Evolutionary conservation across 2,797 vertebrate genomes (phyloP), one percentile per base, ranked within the genome.

Genomic region (Anolis apletophallus): DNA sequence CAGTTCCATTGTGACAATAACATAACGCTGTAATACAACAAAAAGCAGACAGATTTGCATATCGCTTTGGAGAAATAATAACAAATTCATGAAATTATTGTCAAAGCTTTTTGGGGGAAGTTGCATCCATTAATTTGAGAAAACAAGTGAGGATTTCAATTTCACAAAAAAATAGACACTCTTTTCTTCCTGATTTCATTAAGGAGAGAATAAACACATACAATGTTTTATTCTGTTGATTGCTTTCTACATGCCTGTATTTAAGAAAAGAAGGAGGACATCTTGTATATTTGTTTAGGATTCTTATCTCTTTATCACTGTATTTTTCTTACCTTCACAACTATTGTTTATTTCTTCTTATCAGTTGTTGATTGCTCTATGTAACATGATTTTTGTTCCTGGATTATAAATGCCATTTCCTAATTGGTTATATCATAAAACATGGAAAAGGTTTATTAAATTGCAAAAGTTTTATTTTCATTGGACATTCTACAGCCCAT

Each of bases 1-100:
- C 73, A 32, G 11, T 67, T 91, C 72, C 52, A 29, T 71, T 81
- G 8, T 29, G 21, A 81, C 89, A 80, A 84, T 52, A 6, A 85
- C 50, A 71, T 79, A 89, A 32, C 13, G 10, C 23, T 1, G 1
- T 2, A 87, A 89, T 90, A 88, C 10, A 87, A 76, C 69, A 82
- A 78, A n/a, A 81, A 86, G 69, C 84, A 36, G n/a, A 0, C 0
- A 87, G 1, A 69, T 81, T 74, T 87, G 0, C 76, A 32, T 59
- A 0, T 74, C 68, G n/a, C 90, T 88, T 68, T 29, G 91, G 80
- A 84, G 36, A 6, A 19, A 16, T 67, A 52, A 87, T 91, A 85
- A 36, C 26, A 91, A 86, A 59, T 1, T 0, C 16, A 26, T 52
- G 1, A 19, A 11, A 11, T 9, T 23, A 85, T 88, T 76, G 2